phyloP scores from a whole-genome alignment of 2,113 vertebrate genomes.

The Corapipo altera region DNA sequence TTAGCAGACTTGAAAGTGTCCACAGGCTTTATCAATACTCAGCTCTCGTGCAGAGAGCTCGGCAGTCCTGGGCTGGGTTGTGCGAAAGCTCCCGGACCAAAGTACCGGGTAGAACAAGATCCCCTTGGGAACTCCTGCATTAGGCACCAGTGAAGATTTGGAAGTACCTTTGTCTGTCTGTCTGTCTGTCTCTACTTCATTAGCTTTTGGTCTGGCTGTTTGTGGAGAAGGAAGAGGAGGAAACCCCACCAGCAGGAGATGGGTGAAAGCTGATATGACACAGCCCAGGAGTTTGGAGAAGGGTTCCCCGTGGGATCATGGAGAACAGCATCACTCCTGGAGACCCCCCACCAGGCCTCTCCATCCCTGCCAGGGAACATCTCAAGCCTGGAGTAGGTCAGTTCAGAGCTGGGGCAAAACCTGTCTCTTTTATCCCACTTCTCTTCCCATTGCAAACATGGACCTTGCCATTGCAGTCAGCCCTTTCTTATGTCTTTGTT shows the following conservation, averaged over 20 bases:
- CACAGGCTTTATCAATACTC: neutral
- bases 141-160: neutral
- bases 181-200: neutral
- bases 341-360: accelerated
- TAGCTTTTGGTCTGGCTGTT: neutral
- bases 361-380: neutral
- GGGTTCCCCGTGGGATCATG: accelerated
- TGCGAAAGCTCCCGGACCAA: neutral
- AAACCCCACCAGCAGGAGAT: accelerated
- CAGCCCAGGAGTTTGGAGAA: neutral
- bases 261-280: neutral
- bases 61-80: neutral
- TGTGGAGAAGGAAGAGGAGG: neutral
- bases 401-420: neutral
- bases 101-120: neutral
- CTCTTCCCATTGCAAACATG: neutral
- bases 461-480: accelerated
- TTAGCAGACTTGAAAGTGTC: conserved; percentile 48
- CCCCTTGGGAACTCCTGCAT: neutral
- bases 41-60: neutral
- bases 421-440: neutral
- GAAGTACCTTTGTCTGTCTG: neutral
- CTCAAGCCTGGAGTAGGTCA: neutral
- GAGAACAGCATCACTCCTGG: neutral
- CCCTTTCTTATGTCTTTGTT: neutral